Evolutionary conservation across 2,888 invertebrate genomes (phyloP).

Genomic region (Oscheius myriophilus): DNA sequence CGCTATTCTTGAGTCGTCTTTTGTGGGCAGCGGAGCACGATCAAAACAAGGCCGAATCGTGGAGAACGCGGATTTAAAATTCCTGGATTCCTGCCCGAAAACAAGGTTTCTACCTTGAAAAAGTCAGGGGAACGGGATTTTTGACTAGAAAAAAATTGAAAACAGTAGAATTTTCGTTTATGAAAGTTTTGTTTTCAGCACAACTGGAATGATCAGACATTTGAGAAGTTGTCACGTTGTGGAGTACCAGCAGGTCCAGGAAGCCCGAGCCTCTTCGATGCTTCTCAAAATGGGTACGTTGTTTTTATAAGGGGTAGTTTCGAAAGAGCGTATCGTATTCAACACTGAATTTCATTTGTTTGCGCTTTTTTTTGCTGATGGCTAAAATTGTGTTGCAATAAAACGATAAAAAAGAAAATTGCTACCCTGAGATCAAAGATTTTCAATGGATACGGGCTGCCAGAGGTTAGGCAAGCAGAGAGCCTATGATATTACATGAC

Average conservation of each 20-base stretch:
- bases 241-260: slow-evolving; percentile 59
- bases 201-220: slow-evolving; percentile 70
- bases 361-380: background rate
- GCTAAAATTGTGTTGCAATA: background rate
- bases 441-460: no score
- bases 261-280: slow-evolving; percentile 55
- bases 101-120: background rate
- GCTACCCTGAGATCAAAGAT: no score
- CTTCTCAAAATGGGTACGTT: slow-evolving; percentile 57
- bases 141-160: background rate
- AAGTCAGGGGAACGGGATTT: slow-evolving; percentile 7
- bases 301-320: background rate
- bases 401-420: no score
- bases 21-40: slow-evolving; percentile 21
- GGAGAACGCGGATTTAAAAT: background rate
- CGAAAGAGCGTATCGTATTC: no score
- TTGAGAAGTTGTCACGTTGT: slow-evolving; percentile 66
- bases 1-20: slow-evolving; percentile 24
- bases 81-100: no score
- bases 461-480: no score
- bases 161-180: background rate
- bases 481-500: no score
- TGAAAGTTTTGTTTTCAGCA: slow-evolving; percentile 52
- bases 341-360: no score
- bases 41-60: slow-evolving; percentile 22